phyloP scores from a whole-genome alignment of 2,113 vertebrate species.

The Ia io region DNA sequence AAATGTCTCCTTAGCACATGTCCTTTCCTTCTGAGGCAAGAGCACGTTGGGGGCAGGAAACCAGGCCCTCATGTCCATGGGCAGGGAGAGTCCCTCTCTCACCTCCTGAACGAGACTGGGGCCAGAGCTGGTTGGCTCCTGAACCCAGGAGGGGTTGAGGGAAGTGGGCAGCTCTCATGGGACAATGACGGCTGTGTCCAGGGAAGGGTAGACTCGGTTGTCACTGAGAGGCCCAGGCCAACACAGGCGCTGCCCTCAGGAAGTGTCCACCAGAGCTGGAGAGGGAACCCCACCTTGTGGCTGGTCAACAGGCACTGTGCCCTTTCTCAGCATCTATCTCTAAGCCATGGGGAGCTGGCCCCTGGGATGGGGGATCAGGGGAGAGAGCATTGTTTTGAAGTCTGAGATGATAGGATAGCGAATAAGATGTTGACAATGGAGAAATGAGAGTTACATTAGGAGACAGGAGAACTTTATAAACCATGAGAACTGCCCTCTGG shows the following conservation, averaged over 20 bases:
- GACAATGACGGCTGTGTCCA: neutral
- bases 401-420: neutral
- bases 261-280: neutral
- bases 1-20: neutral
- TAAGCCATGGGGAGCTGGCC: neutral
- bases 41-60: neutral
- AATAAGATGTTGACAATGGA: neutral
- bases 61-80: fast-evolving
- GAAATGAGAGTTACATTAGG: neutral
- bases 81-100: neutral
- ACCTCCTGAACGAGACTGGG: neutral
- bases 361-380: neutral
- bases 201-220: neutral
- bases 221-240: neutral
- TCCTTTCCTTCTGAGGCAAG: neutral
- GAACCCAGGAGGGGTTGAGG: neutral
- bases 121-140: too few relatives aligned
- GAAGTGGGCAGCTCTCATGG: neutral
- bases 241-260: neutral
- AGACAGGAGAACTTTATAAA: neutral
- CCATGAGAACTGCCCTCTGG: neutral
- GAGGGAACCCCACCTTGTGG: neutral
- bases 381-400: neutral
- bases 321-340: neutral
- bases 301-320: fast-evolving